A percentile compares a stretch with the other conserved stretches of the same genome.
Evolutionary conservation across 2,113 vertebrate genomes (phyloP).

Genomic region (Abramis brama): DNA sequence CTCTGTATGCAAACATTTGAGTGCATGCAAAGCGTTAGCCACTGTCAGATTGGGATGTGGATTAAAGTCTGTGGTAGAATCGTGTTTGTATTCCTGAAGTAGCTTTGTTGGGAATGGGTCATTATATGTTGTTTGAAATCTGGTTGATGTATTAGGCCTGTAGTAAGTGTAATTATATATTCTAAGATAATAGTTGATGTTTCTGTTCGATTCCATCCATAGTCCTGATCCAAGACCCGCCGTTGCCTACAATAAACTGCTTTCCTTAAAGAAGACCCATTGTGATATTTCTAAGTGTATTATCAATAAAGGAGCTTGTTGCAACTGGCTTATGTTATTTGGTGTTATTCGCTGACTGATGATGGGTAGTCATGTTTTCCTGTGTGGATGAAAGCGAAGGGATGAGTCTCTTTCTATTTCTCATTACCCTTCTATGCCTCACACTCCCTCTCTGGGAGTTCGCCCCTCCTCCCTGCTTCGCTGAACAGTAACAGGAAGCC

Average conservation of each 20-base stretch:
- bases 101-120: background rate
- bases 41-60: background rate
- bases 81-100: background rate
- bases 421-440: background rate
- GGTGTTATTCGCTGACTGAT: background rate
- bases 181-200: background rate
- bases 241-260: background rate
- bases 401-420: background rate
- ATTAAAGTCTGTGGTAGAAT: background rate
- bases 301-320: background rate
- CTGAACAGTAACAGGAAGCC: constrained; percentile 39
- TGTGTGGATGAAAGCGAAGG: background rate
- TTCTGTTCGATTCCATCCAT: background rate
- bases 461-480: constrained; percentile 25
- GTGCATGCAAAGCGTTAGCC: background rate
- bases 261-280: background rate
- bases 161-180: too few species aligned
- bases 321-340: background rate
- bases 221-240: background rate
- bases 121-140: too few species aligned
- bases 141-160: too few species aligned
- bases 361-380: constrained; percentile 36
- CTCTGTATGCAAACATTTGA: constrained; percentile 9
- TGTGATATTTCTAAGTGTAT: background rate
- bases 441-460: background rate